Evolutionary conservation across 2,113 vertebrate genomes (phyloP), one percentile per base, ranked within the genome.

Genomic region (Epinephelus cyanopodus): DNA sequence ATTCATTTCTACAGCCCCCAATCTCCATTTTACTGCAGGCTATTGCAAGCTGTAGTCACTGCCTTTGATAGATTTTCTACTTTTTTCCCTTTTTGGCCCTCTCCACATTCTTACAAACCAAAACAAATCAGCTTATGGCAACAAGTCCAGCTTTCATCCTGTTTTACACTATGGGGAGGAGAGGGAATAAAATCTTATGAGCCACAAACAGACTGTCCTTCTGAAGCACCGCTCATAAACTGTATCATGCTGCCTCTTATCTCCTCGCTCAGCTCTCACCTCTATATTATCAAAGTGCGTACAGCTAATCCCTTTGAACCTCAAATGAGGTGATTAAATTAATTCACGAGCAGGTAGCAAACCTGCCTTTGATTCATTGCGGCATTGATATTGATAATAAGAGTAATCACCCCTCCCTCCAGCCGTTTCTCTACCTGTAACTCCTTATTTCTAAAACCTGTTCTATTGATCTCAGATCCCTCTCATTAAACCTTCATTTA

Each of bases 11-110:
- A 61, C 83, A 78, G 78, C 57, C 77, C 77, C 78, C 81, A 65
- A 85, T 90, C 80, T 84, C 82, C 47, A 79, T 77, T 89, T 89
- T 27, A 81, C 89, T 91, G 47, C 79, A 89, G 90, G 91, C 82
- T 69, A 91, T 74, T 79, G 71, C 79, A 87, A 83, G 71, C 68
- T 42, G 61, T 3, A 88, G 27, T 80, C 5, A 47, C 52, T 50
- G 19, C 82, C 81, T 92, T 88, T 88, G 64, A 90, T 70, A 63
- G 23, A 62, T 68, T 52, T 68, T 78, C 27, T 58, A 18, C 29
- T 61, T 50, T 50, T 82, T 37, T 2, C 1, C 14, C 1, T 25
- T 80, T 80, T 47, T 71, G 48, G 45, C 47, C 42, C 23, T 52
- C 48, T 45, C 27, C 54, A 61, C 18, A 9, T 86, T 88, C 74